Conservation (phyloP, 2,113 vertebrate genomes). For the Pipra filicauda region DNA sequence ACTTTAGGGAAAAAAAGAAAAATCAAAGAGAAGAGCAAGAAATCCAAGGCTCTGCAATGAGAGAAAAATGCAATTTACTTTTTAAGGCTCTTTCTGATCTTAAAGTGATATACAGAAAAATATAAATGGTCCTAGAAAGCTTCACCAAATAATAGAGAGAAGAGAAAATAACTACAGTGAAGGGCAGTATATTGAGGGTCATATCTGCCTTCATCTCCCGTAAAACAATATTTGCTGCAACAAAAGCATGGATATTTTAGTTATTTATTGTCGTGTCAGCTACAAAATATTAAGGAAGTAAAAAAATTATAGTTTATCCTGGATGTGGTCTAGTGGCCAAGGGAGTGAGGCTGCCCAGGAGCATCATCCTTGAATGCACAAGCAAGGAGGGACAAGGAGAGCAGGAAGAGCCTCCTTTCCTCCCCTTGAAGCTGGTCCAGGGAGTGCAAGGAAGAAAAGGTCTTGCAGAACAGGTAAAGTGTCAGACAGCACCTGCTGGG, state of each 20-base stretch:
- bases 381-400: neutral
- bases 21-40: neutral
- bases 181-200: constrained; percentile 10
- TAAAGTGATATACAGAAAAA: constrained; percentile 35
- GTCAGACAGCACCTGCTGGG: neutral
- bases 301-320: neutral
- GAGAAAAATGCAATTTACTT: constrained; percentile 58
- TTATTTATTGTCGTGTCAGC: neutral
- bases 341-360: neutral
- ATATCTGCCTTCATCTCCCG: constrained; percentile 25
- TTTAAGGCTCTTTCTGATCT: constrained; percentile 59
- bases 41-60: neutral
- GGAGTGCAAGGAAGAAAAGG: neutral
- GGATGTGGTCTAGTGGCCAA: neutral
- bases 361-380: neutral
- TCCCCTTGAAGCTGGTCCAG: neutral
- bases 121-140: constrained; percentile 23
- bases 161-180: neutral
- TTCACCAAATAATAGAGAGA: neutral
- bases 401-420: neutral
- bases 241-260: neutral
- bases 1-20: neutral
- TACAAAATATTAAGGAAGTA: neutral
- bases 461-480: neutral
- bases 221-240: constrained; percentile 42